These are phyloP conservation scores for Ammodytes marinus DNA, from an alignment of 2,113 vertebrate genomes.

Conservation along the genomic window DNA sequence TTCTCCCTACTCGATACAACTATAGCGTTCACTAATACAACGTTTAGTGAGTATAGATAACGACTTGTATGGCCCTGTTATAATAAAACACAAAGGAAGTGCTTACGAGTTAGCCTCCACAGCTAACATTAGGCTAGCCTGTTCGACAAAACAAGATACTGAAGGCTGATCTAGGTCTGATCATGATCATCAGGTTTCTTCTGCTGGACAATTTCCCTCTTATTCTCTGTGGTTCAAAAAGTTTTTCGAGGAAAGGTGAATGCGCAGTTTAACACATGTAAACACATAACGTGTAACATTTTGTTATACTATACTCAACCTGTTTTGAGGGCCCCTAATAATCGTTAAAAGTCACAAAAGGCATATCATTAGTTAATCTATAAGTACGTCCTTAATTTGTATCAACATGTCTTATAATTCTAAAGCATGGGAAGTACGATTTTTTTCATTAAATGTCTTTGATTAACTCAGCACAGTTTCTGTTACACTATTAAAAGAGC, in stretches of 20 bases:
- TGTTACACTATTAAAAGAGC: background rate
- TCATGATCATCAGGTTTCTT: background rate
- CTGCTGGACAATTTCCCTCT: too few relatives aligned
- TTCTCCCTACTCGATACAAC: accelerated
- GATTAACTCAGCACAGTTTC: background rate
- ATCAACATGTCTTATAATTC: too few relatives aligned
- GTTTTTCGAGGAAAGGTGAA: background rate
- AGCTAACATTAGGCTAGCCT: slow-evolving; percentile 57
- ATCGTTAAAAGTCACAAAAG: too few relatives aligned
- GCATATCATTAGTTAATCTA: too few relatives aligned
- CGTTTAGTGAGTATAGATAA: background rate
- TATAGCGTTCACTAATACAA: background rate
- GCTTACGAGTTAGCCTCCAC: slow-evolving; percentile 56
- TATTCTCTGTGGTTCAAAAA: background rate
- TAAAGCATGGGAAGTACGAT: too few relatives aligned
- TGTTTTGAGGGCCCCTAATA: background rate
- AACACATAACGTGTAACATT: too few relatives aligned
- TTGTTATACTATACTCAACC: background rate
- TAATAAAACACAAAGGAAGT: slow-evolving; percentile 48
- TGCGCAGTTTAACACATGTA: too few relatives aligned
- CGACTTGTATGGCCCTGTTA: background rate
- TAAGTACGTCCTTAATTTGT: too few relatives aligned
- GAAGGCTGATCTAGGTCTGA: too few relatives aligned
- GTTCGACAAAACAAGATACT: slow-evolving; percentile 36
- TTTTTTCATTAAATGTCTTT: background rate